Base-by-base conservation (phyloP, 2,888 invertebrate species). In the Tiphia femorata region DNA sequence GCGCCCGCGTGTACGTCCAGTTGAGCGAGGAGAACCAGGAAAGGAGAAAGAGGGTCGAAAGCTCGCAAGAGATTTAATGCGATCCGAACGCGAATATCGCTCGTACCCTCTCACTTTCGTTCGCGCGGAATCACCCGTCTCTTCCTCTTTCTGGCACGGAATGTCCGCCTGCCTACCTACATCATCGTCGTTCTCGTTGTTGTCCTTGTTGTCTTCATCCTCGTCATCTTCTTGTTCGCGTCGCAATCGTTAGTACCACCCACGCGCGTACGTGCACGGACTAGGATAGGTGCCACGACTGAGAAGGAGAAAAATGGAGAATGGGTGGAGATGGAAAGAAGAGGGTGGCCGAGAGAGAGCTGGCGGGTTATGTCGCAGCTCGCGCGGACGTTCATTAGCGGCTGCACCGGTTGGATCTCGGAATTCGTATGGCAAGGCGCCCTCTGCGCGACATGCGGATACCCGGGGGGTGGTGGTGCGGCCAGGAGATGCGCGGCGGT, bases 331-430 rank as follows among this genome's bases (percentile, higher is more conserved):
- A 29, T 40, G 30, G 29, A 19, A n/a, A 25, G 23, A 23, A 20
- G 37, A 14, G 10, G 21, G 17, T 16, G 16, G 10, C 44, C 20
- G 3, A n/a, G 8, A 14, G 42, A 3, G 29, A 19, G 27, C 35
- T 25, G 20, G 51, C 30, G 43, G 50, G 57, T 58, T 62, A 70
- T 70, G 67, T 64, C 70, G 69, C 57, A 61, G 69, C 65, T 66
- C 69, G 67, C 72, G 71, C 71, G 76, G 71, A 72, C 74, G 74
- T 76, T 76, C 76, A 76, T 76, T 76, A 76, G 76, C 73, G 75
- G 72, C 71, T 72, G 70, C 70, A 72, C 72, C 57, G 72, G 73
- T 62, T 75, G 72, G 71, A 73, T 75, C 75, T 73, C 73, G 75
- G 75, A 70, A 75, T 76, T 73, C 72, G 73, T 72, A 66, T 69